Conservation (phyloP, 1,140 invertebrate species). For the Drosophila littoralis region DNA sequence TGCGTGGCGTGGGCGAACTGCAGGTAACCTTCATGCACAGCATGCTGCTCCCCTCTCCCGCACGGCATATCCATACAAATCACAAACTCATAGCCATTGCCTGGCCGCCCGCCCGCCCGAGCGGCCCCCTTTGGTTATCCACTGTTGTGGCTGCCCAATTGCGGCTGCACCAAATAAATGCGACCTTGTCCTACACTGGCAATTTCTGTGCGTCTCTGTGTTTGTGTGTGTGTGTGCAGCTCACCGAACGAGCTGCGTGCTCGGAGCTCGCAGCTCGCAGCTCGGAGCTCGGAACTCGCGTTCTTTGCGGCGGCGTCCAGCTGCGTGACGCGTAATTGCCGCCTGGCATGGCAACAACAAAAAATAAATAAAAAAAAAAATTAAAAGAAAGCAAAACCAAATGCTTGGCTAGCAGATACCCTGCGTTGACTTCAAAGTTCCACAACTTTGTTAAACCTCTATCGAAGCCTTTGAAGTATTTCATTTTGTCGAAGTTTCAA, state of each 20-base stretch:
- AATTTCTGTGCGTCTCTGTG: conserved; percentile 53
- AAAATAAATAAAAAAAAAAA: not conserved
- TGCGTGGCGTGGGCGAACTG: conserved; percentile 34
- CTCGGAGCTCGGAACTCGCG: conserved; percentile 19
- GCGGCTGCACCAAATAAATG: conserved; percentile 75
- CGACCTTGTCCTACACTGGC: conserved; percentile 79
- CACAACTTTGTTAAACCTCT: not conserved
- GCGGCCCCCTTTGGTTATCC: not conserved
- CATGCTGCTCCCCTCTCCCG: conserved; percentile 11
- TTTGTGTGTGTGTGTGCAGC: not conserved
- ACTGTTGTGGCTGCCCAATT: conserved; percentile 57
- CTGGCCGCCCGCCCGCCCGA: not conserved
- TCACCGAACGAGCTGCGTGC: conserved; percentile 31
- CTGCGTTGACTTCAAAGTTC: not conserved
- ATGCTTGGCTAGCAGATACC: not conserved
- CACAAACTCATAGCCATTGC: conserved; percentile 1
- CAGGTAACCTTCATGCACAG: conserved; percentile 73
- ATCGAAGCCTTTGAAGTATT: no score
- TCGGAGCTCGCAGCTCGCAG: conserved; percentile 17
- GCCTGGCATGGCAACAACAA: conserved; percentile 29
- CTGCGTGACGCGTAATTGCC: conserved; percentile 76
- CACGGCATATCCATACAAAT: conserved; percentile 32
- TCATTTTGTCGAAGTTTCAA: no score
- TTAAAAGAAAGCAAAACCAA: conserved; percentile 27
- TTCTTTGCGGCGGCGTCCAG: conserved; percentile 54